Evolutionary conservation across 2,888 invertebrate genomes (phyloP).

Genomic region (Pandemis heparana): DNA sequence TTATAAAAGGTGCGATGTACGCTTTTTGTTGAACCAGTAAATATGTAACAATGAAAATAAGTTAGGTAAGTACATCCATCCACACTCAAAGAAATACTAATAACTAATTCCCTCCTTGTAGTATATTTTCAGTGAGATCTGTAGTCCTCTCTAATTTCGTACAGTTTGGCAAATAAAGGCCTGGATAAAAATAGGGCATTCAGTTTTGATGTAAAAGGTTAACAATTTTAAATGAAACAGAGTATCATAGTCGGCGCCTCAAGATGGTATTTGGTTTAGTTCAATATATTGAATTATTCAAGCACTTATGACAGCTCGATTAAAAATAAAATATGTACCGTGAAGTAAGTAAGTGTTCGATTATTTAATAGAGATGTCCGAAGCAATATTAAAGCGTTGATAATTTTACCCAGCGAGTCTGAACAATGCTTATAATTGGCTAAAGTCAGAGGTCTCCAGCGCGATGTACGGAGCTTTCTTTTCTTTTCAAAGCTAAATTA

Average conservation of each 20-base stretch:
- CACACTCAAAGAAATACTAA: neutral
- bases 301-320: conserved; percentile 4
- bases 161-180: too few relatives aligned
- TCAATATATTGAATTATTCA: neutral
- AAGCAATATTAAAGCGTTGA: conserved; percentile 49
- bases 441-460: conserved; percentile 62
- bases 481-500: conserved; percentile 44
- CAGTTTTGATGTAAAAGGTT: too few relatives aligned
- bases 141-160: neutral
- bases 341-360: conserved; percentile 44
- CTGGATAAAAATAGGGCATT: too few relatives aligned
- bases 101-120: neutral
- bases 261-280: neutral
- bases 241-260: too few relatives aligned
- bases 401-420: conserved; percentile 54
- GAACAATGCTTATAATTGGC: conserved; percentile 68
- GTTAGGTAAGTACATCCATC: neutral
- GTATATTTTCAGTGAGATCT: neutral
- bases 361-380: conserved; percentile 57
- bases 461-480: conserved; percentile 42
- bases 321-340: conserved; percentile 6
- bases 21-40: too few relatives aligned
- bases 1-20: too few relatives aligned
- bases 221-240: too few relatives aligned
- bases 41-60: neutral